Conservation (phyloP, 2,113 vertebrate species). For the Diphyllodes magnificus region DNA sequence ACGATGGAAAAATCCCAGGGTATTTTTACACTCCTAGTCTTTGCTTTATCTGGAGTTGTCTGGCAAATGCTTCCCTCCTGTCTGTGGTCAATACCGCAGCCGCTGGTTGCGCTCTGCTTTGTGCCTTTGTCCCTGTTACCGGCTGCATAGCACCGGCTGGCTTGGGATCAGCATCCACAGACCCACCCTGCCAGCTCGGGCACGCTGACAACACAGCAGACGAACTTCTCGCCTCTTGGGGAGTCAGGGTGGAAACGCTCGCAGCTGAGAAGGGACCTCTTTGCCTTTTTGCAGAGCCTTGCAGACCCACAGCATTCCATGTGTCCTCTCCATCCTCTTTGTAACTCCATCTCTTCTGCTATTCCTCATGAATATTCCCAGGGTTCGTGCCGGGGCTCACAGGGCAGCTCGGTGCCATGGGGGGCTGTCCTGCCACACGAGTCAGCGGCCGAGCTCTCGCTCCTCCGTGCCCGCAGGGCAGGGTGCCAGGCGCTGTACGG, state of each 20-base stretch:
- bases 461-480: not conserved
- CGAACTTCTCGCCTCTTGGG: not conserved
- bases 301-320: fast-evolving
- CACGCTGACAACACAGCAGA: not conserved
- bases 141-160: not conserved
- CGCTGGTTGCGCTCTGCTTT: not conserved
- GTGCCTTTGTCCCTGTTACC: not conserved
- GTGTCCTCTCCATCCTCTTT: not conserved
- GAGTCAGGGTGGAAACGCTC: not conserved
- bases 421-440: not conserved
- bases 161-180: not conserved
- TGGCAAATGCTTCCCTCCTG: constrained; percentile 53
- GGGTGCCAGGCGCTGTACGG: not conserved
- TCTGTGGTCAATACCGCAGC: constrained; percentile 49
- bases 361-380: not conserved
- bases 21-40: constrained; percentile 61
- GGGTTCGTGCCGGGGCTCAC: fast-evolving
- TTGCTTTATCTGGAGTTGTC: constrained; percentile 51
- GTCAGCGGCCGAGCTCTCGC: not conserved
- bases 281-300: not conserved
- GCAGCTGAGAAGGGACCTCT: not conserved
- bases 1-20: constrained; percentile 62
- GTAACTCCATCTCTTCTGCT: not conserved
- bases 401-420: not conserved
- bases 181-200: not conserved